Evolutionary conservation across 2,113 vertebrate species (phyloP).

Genomic region (Alectura lathami): DNA sequence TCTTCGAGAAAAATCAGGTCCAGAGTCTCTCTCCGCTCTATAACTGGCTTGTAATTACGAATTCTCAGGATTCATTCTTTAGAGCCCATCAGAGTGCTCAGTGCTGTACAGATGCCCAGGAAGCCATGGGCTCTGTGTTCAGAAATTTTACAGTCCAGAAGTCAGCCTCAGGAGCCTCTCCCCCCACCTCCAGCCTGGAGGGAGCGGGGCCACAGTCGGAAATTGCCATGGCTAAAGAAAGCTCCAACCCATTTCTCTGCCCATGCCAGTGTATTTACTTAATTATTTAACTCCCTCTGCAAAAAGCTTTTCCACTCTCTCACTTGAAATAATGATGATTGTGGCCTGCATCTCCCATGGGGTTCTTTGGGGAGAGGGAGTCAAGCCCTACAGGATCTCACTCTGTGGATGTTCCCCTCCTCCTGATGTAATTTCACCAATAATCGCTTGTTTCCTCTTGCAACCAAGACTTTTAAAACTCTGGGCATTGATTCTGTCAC

Average conservation of each 20-base stretch:
- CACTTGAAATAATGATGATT: not conserved
- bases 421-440: not conserved
- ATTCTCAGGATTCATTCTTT: not conserved
- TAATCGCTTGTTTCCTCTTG: constrained; percentile 23
- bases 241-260: not conserved
- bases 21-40: not conserved
- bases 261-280: not conserved
- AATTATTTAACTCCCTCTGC: not conserved
- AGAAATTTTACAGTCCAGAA: not conserved
- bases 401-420: not conserved
- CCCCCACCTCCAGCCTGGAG: not conserved
- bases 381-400: not conserved
- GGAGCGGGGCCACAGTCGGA: not conserved
- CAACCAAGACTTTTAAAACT: constrained; percentile 32
- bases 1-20: not conserved
- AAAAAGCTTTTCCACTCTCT: not conserved
- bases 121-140: not conserved
- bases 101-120: not conserved
- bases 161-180: not conserved
- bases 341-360: not conserved
- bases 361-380: not conserved
- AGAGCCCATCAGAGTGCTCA: not conserved
- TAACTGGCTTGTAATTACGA: not conserved
- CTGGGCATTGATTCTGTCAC: constrained; percentile 27
- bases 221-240: not conserved